Conservation (phyloP, 1,140 invertebrate genomes). For the Halyomorpha halys region DNA sequence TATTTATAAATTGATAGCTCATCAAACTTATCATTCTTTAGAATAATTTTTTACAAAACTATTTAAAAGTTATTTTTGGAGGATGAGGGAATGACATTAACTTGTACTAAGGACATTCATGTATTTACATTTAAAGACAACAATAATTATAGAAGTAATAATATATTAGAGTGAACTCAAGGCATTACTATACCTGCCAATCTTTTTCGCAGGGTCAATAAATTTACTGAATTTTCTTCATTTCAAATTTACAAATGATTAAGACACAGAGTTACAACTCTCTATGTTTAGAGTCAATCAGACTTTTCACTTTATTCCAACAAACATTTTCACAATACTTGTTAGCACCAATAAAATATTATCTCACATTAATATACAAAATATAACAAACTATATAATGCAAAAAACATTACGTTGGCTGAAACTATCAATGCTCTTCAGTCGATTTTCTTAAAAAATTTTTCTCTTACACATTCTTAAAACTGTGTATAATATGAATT, state of each 20-base stretch:
- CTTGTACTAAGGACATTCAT: conserved; percentile 27
- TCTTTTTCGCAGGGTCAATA: conserved; percentile 20
- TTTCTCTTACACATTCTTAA: not conserved
- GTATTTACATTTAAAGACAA: conserved; percentile 30
- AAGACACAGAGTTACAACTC: conserved; percentile 30
- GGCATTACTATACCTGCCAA: conserved; percentile 23
- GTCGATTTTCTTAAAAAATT: not conserved
- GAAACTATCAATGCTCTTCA: conserved; percentile 11
- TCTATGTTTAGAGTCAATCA: conserved; percentile 31
- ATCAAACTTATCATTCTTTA: too few species aligned
- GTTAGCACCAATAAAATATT: conserved; percentile 26
- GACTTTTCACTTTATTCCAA: conserved; percentile 25
- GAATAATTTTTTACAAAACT: too few species aligned
- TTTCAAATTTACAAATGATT: conserved; percentile 20
- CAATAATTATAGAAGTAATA: conserved; percentile 25
- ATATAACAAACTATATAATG: conserved; percentile 22
- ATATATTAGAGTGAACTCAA: conserved; percentile 27
- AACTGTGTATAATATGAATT: conserved; percentile 8
- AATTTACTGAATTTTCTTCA: conserved; percentile 23
- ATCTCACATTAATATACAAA: conserved; percentile 22
- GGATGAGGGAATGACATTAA: not conserved
- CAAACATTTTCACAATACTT: conserved; percentile 21
- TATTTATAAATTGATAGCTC: too few species aligned
- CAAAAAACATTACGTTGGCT: conserved; percentile 13
- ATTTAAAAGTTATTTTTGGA: too few species aligned